Evolutionary conservation across 2,113 vertebrate species (phyloP).

Genomic region (Carettochelys insculpta): DNA sequence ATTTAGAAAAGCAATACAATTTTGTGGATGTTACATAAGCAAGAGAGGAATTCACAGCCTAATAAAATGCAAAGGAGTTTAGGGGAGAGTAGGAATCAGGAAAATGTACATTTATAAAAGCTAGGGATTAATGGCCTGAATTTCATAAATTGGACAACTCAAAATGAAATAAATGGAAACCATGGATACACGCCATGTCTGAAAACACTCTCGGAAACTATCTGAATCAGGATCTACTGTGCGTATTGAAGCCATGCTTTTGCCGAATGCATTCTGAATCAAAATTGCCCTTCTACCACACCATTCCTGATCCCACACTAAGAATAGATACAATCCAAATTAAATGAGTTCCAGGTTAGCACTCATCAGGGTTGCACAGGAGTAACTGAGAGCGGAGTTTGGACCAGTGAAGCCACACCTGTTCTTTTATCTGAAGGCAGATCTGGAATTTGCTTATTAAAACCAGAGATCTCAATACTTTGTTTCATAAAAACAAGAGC

Average conservation of each 20-base stretch:
- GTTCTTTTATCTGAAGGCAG: neutral
- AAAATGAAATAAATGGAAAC: constrained; percentile 16
- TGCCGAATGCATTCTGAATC: neutral
- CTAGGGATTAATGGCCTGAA: neutral
- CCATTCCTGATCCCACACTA: neutral
- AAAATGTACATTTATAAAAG: constrained; percentile 35
- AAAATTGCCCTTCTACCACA: neutral
- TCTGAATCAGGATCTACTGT: neutral
- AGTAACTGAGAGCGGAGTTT: fast-evolving
- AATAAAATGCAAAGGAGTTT: constrained; percentile 34
- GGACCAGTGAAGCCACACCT: neutral
- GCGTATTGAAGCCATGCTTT: neutral
- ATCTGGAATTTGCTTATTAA: neutral
- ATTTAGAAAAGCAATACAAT: neutral
- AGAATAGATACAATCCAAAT: neutral
- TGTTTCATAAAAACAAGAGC: neutral
- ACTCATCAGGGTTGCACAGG: neutral
- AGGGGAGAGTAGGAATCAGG: neutral
- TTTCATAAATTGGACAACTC: constrained; percentile 51
- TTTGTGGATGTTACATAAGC: neutral
- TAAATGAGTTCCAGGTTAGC: neutral
- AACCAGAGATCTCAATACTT: constrained; percentile 24
- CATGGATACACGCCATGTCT: neutral
- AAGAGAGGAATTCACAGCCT: constrained; percentile 31
- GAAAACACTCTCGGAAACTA: neutral